Base-by-base conservation (phyloP, 2,888 invertebrate species). In the Xylophagus ater region DNA sequence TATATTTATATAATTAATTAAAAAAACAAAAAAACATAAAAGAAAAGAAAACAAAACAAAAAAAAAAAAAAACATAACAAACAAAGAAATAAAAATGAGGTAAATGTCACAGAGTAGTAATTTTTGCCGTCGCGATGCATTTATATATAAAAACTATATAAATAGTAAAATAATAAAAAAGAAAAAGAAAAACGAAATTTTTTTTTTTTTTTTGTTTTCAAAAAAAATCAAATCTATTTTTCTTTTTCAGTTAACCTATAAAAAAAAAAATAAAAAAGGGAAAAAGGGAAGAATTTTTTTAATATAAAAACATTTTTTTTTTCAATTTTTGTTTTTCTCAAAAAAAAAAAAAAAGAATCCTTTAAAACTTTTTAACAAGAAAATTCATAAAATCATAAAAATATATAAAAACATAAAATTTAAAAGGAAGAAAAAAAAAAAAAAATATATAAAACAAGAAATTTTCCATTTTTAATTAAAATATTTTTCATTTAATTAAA, bases 111-210 rank as follows among this genome's bases (percentile, higher is more conserved):
- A 41, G n/a, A n/a, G 44, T 44, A 41, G 44, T 34, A 37, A 36
- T 41, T 44, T n/a, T 44, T 44, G 44, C 37, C 37, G 41, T 44
- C 42, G 42, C 44, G 44, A 44, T 44, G 44, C 44, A 44, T 44
- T 44, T 40, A 40, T 39, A n/a, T n/a, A n/a, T n/a, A n/a, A n/a
- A n/a, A n/a, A n/a, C n/a, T n/a, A n/a, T n/a, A 39, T 26, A 33
- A 31, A 40, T 40, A 34, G 30, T 21, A 17, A 38, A 32, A 37
- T 25, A 32, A 31, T 14, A 3, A 14, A 31, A 38, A 31, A 12
- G 15, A 23, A 23, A 17, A 23, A 36, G 32, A 32, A 38, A 13
- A 38, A 37, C 21, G 29, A 37, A 37, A 18, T 17, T 26, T 26
- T 35, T 35, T 35, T 28, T 35, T 29, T 35, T 35, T 35, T 17